A percentile compares a stretch with the other conserved stretches of the same genome.
phyloP scores from a whole-genome alignment of 2,797 vertebrate genomes.

The Netta rufina region DNA sequence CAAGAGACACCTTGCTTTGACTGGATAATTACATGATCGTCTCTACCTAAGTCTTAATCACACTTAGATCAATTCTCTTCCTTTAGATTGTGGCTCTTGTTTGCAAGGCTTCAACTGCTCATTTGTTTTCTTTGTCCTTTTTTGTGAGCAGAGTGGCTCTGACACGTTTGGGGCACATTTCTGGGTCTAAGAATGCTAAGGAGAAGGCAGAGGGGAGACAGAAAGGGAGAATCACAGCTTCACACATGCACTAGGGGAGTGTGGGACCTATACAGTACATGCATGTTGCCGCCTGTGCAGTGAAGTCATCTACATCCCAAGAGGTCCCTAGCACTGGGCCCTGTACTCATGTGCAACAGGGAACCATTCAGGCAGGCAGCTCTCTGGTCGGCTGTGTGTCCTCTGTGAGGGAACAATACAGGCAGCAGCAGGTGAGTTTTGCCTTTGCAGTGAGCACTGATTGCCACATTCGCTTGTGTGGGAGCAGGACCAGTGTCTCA shows the following conservation, averaged over 20 bases:
- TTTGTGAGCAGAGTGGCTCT: neutral
- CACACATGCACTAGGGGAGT: too few species aligned
- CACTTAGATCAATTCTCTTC: conserved; percentile 19
- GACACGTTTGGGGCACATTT: neutral
- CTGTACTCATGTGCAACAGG: too few species aligned
- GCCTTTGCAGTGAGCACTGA: neutral
- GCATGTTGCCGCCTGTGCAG: neutral
- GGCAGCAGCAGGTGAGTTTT: neutral
- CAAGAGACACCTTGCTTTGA: conserved; percentile 55
- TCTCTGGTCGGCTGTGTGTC: accelerated
- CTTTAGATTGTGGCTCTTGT: neutral
- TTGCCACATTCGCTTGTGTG: neutral
- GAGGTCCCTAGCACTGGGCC: too few species aligned
- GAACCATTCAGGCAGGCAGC: neutral
- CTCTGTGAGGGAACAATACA: neutral
- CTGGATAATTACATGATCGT: conserved; percentile 24
- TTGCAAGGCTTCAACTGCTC: neutral
- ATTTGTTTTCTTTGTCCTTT: neutral
- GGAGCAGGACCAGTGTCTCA: neutral
- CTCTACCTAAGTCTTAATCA: conserved; percentile 46
- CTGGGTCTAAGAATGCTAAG: neutral
- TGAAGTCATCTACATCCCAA: neutral
- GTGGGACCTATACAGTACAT: too few species aligned
- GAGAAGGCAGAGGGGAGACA: neutral
- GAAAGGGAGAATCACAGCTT: neutral